Evolutionary conservation across 2,888 invertebrate genomes (phyloP).

Genomic region (Hemistola chrysoprasaria): DNA sequence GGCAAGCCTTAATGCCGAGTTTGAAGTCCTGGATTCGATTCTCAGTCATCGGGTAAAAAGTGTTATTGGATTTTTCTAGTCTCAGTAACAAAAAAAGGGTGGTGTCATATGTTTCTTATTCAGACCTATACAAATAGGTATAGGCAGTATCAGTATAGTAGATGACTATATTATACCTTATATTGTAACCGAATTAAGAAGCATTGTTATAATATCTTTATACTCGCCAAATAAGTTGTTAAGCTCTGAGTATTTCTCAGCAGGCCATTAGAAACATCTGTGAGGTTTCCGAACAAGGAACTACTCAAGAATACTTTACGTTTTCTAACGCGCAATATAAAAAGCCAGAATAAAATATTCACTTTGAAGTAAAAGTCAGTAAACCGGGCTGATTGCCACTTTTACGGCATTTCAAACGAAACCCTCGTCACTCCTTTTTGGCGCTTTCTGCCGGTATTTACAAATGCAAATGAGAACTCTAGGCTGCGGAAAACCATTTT

Average conservation of each 20-base stretch:
- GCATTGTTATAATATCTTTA: too few species aligned
- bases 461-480: constrained; percentile 52
- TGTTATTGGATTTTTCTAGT: too few species aligned
- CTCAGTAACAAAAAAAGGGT: too few species aligned
- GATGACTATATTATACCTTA: too few species aligned
- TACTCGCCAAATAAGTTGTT: constrained; percentile 20
- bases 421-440: constrained; percentile 67
- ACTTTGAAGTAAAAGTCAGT: constrained; percentile 64
- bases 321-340: constrained; percentile 48
- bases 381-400: constrained; percentile 68
- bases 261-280: constrained; percentile 33
- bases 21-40: too few species aligned
- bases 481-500: constrained; percentile 32
- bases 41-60: too few species aligned
- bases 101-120: too few species aligned
- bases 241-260: constrained; percentile 24
- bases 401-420: constrained; percentile 64
- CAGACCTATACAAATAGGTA: too few species aligned
- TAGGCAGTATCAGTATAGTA: too few species aligned
- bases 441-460: constrained; percentile 58
- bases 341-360: constrained; percentile 55
- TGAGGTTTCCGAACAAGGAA: constrained; percentile 39
- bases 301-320: constrained; percentile 44
- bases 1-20: too few species aligned
- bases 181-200: too few species aligned